Evolutionary conservation across 2,113 vertebrate genomes (phyloP).

Genomic region (Taurulus bubalis): DNA sequence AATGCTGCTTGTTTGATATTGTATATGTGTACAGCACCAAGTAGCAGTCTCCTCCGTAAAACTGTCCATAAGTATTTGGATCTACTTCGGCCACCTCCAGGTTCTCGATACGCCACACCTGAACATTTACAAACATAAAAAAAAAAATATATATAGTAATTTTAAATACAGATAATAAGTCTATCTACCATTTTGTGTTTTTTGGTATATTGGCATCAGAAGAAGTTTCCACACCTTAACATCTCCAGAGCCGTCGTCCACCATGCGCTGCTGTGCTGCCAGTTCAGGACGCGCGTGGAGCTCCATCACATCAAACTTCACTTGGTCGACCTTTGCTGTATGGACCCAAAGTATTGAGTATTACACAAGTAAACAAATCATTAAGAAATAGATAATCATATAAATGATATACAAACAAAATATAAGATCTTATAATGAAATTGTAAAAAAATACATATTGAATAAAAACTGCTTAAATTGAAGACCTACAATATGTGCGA

Average conservation of each 20-base stretch:
- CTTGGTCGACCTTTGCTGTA: slow-evolving; percentile 90
- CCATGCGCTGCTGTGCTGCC: slow-evolving; percentile 91
- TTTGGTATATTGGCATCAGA: background rate
- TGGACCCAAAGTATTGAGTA: background rate
- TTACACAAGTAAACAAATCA: background rate
- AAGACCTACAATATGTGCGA: background rate
- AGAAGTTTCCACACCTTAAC: slow-evolving; percentile 81
- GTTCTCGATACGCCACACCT: slow-evolving; percentile 93
- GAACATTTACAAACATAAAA: background rate
- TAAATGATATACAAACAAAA: background rate
- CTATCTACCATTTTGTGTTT: background rate
- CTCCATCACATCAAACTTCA: slow-evolving; percentile 89
- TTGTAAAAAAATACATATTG: background rate
- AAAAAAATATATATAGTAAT: background rate
- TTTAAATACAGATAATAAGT: no score
- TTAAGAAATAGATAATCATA: background rate
- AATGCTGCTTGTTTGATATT: slow-evolving; percentile 81
- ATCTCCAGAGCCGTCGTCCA: slow-evolving; percentile 89
- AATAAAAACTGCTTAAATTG: background rate
- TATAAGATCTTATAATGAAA: background rate
- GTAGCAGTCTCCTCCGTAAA: slow-evolving; percentile 94
- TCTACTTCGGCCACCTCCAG: slow-evolving; percentile 86
- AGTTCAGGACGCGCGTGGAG: slow-evolving; percentile 89
- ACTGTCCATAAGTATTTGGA: slow-evolving; percentile 86
- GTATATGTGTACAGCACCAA: slow-evolving; percentile 90